Percentiles rank a stretch among this genome's conserved stretches.
Evolutionary conservation across 2,888 invertebrate species (phyloP).

Genomic region (Cetonia aurata): DNA sequence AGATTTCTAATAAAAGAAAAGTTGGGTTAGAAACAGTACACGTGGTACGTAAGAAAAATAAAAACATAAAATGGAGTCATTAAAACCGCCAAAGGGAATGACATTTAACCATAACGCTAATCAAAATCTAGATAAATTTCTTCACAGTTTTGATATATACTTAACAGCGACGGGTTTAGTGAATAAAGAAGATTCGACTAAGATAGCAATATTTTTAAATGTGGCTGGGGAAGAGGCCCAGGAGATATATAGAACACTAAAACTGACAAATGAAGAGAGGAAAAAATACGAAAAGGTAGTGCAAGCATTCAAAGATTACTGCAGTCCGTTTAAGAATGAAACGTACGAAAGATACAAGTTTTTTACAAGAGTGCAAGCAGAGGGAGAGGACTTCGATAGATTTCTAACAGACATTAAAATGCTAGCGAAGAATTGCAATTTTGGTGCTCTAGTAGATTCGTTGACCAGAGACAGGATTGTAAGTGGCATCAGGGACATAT

Average conservation of each 20-base stretch:
- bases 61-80: too few relatives aligned
- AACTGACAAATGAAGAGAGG: slow-evolving; percentile 23
- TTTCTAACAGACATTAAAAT: slow-evolving; percentile 39
- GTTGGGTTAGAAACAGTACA: too few relatives aligned
- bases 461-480: not conserved
- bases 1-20: too few relatives aligned
- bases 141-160: too few relatives aligned
- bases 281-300: slow-evolving; percentile 31
- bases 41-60: too few relatives aligned
- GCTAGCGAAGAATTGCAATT: slow-evolving; percentile 22
- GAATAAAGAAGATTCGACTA: too few relatives aligned
- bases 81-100: too few relatives aligned
- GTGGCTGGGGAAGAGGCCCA: slow-evolving; percentile 46
- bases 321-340: slow-evolving; percentile 42
- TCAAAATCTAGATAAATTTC: too few relatives aligned
- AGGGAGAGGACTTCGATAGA: slow-evolving; percentile 44
- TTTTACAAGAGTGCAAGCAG: slow-evolving; percentile 42
- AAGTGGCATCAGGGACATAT: slow-evolving; percentile 45
- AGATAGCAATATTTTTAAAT: too few relatives aligned
- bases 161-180: too few relatives aligned
- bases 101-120: too few relatives aligned
- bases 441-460: too few relatives aligned
- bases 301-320: slow-evolving; percentile 43
- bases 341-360: slow-evolving; percentile 46
- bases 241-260: slow-evolving; percentile 48